Percentiles rank a stretch among this genome's conserved stretches.
Evolutionary conservation across 35 echinoderm and acorn worm genomes (phyloP).

Genomic region (Acanthaster planci): DNA sequence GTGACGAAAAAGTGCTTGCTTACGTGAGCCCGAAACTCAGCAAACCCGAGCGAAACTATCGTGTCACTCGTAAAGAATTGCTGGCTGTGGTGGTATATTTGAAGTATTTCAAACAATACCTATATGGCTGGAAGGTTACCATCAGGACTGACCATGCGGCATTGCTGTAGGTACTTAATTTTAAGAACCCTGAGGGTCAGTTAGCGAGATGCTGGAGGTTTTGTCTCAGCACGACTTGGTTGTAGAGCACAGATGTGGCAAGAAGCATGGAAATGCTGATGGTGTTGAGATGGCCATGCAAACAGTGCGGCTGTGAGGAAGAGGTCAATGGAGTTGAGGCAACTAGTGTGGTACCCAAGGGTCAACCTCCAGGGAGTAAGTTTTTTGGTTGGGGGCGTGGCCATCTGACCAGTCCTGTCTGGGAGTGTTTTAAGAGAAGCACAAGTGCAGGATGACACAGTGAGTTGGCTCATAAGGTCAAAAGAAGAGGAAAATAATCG

Average conservation of each 20-base stretch:
- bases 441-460: too few relatives aligned
- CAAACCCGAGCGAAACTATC: conserved; percentile 49
- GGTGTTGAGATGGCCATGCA: conserved; percentile 35
- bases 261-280: conserved; percentile 63
- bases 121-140: conserved; percentile 28
- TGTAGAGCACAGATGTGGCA: conserved; percentile 46
- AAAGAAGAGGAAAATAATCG: too few relatives aligned
- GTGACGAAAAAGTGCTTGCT: conserved; percentile 57
- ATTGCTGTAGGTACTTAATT: conserved; percentile 34
- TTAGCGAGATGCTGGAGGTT: conserved; percentile 33
- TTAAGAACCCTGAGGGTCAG: too few relatives aligned
- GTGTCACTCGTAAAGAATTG: conserved; percentile 42
- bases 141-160: conserved; percentile 62
- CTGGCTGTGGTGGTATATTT: too few relatives aligned
- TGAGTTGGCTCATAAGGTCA: too few relatives aligned
- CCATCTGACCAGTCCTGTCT: neutral
- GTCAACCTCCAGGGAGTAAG: neutral
- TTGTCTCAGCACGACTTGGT: conserved; percentile 38
- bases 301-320: conserved; percentile 35
- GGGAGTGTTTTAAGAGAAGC: too few relatives aligned
- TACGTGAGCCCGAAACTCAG: conserved; percentile 35
- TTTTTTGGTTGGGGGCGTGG: neutral
- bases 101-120: conserved; percentile 63
- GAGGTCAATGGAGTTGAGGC: too few relatives aligned
- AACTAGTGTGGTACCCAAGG: neutral